Evolutionary conservation across 2,797 vertebrate genomes (phyloP).

Genomic region (Fistularia commersonii): DNA sequence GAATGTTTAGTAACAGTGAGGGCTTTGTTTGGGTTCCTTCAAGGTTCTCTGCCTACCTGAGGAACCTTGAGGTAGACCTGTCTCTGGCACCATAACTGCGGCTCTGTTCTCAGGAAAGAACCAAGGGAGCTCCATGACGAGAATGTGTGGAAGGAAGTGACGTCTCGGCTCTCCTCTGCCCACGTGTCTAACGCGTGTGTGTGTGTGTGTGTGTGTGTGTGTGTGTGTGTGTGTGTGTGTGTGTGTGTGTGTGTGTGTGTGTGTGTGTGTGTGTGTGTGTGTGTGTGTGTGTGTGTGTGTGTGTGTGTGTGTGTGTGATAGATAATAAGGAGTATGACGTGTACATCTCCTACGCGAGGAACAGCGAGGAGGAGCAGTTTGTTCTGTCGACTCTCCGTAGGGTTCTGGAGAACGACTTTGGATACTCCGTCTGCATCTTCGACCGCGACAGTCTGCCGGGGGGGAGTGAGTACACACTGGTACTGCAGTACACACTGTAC

Average conservation of each 20-base stretch:
- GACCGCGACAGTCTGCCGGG: conserved; percentile 95
- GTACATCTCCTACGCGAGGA: conserved; percentile 93
- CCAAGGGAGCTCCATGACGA: no score
- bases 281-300: no score
- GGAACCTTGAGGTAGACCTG: no score
- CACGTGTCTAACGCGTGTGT: not conserved
- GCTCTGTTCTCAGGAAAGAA: no score
- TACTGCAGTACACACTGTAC: not conserved
- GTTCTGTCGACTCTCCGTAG: conserved; percentile 85
- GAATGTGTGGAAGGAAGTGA: no score
- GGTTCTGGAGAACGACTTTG: conserved; percentile 90
- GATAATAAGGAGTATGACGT: conserved; percentile 94
- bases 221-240: conserved; percentile 14
- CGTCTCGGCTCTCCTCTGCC: not conserved
- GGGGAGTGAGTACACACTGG: conserved; percentile 86
- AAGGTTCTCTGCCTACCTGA: no score
- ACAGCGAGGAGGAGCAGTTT: conserved; percentile 91
- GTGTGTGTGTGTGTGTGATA: conserved; percentile 37
- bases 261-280: no score
- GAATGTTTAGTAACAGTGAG: no score
- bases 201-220: conserved; percentile 6
- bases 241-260: no score
- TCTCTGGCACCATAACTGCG: no score
- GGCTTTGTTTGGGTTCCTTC: no score
- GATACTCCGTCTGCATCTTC: conserved; percentile 94